Evolutionary conservation across 1,140 invertebrate species (phyloP).

Genomic region (Antheraea mylitta): DNA sequence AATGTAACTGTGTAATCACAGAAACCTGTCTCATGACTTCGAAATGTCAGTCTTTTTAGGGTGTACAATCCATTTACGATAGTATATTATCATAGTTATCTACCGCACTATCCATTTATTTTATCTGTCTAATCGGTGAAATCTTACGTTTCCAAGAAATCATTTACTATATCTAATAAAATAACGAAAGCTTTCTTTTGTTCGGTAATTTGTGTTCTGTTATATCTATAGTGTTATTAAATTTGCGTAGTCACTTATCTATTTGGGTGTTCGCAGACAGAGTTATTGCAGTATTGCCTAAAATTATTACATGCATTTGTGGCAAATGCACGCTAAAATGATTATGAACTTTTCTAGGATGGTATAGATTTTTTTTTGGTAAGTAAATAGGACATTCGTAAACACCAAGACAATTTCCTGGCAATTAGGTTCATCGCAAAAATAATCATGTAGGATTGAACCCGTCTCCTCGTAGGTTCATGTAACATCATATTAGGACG

Average conservation of each 20-base stretch:
- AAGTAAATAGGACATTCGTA: too few species aligned
- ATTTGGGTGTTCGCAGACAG: background rate
- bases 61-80: slow-evolving; percentile 15
- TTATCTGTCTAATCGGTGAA: slow-evolving; percentile 3
- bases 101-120: slow-evolving; percentile 5
- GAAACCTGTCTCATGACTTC: slow-evolving; percentile 32
- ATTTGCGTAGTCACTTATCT: background rate
- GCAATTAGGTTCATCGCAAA: too few species aligned
- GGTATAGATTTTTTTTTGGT: too few species aligned
- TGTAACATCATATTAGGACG: too few species aligned
- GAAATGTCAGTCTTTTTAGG: slow-evolving; percentile 20
- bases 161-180: slow-evolving; percentile 10
- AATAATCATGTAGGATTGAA: too few species aligned
- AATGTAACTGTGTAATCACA: slow-evolving; percentile 39
- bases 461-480: too few species aligned
- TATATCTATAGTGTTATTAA: background rate
- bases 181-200: slow-evolving; percentile 3
- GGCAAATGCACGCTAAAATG: too few species aligned
- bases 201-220: background rate
- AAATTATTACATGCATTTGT: too few species aligned
- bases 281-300: background rate
- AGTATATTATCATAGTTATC: slow-evolving; percentile 8
- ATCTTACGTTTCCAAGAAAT: slow-evolving; percentile 9
- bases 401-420: too few species aligned
- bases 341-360: too few species aligned